Conservation (phyloP, 53 echinoderm and acorn worm genomes). For the Zoroaster sp. region DNA sequence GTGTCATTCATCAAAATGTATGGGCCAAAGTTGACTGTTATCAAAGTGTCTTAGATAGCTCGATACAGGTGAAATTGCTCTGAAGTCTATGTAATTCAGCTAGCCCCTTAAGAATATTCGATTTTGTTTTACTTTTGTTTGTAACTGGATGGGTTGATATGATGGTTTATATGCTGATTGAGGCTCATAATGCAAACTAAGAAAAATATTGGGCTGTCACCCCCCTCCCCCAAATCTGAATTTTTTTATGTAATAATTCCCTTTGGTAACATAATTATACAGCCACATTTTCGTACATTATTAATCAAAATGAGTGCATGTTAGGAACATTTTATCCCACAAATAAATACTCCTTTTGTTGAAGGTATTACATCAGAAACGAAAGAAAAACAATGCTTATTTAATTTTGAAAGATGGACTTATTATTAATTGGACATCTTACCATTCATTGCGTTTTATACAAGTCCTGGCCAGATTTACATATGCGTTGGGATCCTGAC, state of each 20-base stretch:
- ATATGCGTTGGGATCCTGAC: slow-evolving; percentile 69
- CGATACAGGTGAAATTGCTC: background rate
- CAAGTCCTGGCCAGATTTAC: slow-evolving; percentile 70
- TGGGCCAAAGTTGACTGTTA: background rate
- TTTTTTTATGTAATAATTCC: too few species aligned
- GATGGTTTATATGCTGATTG: too few species aligned
- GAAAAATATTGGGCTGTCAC: too few species aligned
- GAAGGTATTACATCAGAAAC: too few species aligned
- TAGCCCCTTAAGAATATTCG: too few species aligned
- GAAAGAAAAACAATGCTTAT: too few species aligned
- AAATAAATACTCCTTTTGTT: background rate
- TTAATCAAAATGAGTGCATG: too few species aligned
- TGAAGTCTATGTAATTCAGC: background rate
- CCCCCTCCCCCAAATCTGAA: too few species aligned
- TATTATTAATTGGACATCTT: too few species aligned
- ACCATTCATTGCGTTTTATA: background rate
- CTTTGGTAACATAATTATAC: too few species aligned
- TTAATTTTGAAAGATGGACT: background rate
- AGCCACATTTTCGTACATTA: background rate
- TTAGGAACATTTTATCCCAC: background rate
- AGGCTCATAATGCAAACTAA: too few species aligned
- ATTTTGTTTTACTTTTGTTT: too few species aligned
- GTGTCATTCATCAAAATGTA: background rate
- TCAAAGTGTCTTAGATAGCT: background rate
- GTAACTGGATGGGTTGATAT: background rate